A percentile compares a stretch with the other conserved stretches of the same genome.
Evolutionary conservation across 1,140 invertebrate species (phyloP).

Genomic region (Sinella curviseta): DNA sequence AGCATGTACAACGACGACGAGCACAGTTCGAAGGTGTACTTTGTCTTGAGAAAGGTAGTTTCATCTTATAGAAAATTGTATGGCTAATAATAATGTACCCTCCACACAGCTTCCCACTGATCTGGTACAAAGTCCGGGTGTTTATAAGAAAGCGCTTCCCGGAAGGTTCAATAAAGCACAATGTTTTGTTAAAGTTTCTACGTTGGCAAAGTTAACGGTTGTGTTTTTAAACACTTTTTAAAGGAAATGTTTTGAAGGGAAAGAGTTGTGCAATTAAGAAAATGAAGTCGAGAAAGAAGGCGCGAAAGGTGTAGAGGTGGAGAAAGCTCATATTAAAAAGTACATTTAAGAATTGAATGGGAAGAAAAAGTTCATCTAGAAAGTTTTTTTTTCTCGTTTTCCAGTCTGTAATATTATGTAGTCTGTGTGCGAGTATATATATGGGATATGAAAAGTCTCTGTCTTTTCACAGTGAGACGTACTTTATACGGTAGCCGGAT

Average conservation of each 20-base stretch:
- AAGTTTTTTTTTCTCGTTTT: conserved; percentile 14
- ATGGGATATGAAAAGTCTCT: too few relatives aligned
- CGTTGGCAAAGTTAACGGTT: neutral
- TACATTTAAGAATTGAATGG: conserved; percentile 24
- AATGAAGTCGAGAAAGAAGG: conserved; percentile 9
- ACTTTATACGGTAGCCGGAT: conserved; percentile 2
- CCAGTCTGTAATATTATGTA: neutral
- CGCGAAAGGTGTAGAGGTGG: conserved; percentile 18
- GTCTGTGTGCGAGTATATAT: neutral
- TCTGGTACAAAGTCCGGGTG: too few relatives aligned
- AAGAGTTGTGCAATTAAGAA: conserved; percentile 22
- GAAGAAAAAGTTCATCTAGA: conserved; percentile 19
- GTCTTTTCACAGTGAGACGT: too few relatives aligned
- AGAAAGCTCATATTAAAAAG: conserved; percentile 17
- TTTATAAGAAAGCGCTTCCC: neutral
- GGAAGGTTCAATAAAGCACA: conserved; percentile 19
- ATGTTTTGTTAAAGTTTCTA: conserved; percentile 4
- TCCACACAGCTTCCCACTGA: too few relatives aligned
- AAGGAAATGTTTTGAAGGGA: conserved; percentile 1
- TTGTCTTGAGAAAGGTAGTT: too few relatives aligned
- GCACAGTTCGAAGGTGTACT: too few relatives aligned
- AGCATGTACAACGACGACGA: too few relatives aligned
- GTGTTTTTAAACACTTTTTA: conserved; percentile 20
- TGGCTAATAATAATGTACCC: too few relatives aligned
- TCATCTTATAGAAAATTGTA: too few relatives aligned